Conservation (phyloP, 2,113 vertebrate species). For the pig (Sus scrofa) region T2T-Sscrofa CM000814.6:120286001-120286500, state of each 20-base stretch:
- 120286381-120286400: background rate
- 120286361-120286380: background rate
- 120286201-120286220: background rate
- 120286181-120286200: background rate
- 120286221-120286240: background rate
- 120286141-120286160: background rate
- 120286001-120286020: background rate
- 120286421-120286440: background rate
- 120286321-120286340: background rate
- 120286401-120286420: background rate
- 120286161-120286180: background rate
- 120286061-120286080: background rate
- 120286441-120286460: background rate
- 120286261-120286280: background rate
- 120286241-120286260: background rate
- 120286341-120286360: background rate
- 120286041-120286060: background rate
- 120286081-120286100: background rate
- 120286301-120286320: background rate
- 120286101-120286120: background rate
- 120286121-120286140: background rate
- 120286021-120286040: background rate
- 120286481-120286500: background rate
- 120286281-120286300: background rate
- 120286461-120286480: background rate